phyloP scores from a whole-genome alignment of 1,140 invertebrate species.

The Arctopsyche grandis region DNA sequence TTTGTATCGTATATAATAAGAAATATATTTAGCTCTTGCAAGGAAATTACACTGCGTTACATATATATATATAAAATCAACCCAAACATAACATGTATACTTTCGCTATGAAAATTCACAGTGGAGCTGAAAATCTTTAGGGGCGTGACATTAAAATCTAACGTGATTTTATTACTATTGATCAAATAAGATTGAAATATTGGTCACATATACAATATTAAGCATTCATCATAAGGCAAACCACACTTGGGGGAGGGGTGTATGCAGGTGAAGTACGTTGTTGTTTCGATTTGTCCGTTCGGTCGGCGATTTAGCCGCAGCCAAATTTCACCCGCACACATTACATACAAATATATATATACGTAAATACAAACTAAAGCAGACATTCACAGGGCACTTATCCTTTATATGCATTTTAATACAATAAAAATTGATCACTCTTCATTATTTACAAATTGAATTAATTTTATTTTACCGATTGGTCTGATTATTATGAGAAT shows the following conservation, averaged over 20 bases:
- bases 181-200: slow-evolving; percentile 35
- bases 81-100: too few species aligned
- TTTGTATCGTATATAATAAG: not conserved
- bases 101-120: not conserved
- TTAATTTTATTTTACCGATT: slow-evolving; percentile 16
- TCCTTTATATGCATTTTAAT: slow-evolving; percentile 31
- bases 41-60: too few species aligned
- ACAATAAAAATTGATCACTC: slow-evolving; percentile 29
- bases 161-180: slow-evolving; percentile 17
- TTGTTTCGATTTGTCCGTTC: not conserved
- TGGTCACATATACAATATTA: slow-evolving; percentile 41
- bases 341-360: not conserved
- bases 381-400: slow-evolving; percentile 30
- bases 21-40: too few species aligned
- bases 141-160: slow-evolving; percentile 20
- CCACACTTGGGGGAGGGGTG: slow-evolving; percentile 20
- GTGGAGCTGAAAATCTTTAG: not conserved
- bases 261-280: not conserved
- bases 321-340: not conserved
- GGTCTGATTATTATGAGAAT: slow-evolving; percentile 29
- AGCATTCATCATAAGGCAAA: slow-evolving; percentile 42
- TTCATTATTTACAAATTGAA: slow-evolving; percentile 20
- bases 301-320: not conserved
- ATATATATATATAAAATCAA: too few species aligned
- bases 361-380: slow-evolving; percentile 13